Percentiles rank a stretch among this genome's conserved stretches.
Evolutionary conservation across 64 coral and sea anemone genomes (phyloP).

Genomic region (Catalaphyllia jardinei): DNA sequence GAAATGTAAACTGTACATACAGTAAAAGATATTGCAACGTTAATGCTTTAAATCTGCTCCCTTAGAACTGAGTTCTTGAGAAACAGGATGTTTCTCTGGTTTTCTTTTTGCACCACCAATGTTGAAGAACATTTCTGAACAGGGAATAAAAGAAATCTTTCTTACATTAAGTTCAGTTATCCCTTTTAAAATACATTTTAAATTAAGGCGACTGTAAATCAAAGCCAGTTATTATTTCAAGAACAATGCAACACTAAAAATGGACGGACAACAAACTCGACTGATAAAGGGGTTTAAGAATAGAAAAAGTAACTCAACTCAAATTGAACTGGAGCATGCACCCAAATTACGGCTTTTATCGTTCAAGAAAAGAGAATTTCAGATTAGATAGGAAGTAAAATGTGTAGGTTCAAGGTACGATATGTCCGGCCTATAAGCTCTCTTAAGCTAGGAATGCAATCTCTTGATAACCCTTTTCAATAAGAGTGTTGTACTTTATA

Average conservation of each 20-base stretch:
- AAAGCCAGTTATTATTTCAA: neutral
- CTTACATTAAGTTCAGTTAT: neutral
- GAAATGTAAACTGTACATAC: slow-evolving; percentile 27
- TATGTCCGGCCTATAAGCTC: too few species aligned
- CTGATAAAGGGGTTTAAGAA: neutral
- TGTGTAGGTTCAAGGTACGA: too few species aligned
- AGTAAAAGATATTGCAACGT: neutral
- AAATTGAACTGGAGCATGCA: neutral
- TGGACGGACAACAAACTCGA: neutral
- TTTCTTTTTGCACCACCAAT: neutral
- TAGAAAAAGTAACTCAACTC: neutral
- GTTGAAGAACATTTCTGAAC: neutral
- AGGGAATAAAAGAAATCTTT: neutral
- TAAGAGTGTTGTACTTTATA: too few species aligned
- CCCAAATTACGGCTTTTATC: neutral
- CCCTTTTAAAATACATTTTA: neutral
- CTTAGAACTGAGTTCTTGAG: neutral
- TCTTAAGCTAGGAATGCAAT: too few species aligned
- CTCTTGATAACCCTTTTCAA: too few species aligned
- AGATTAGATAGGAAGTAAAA: too few species aligned
- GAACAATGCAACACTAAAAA: neutral
- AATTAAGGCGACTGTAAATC: neutral
- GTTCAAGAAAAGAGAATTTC: too few species aligned
- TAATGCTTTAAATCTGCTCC: neutral
- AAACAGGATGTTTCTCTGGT: neutral